These are phyloP conservation scores for Diabrotica undecimpunctata DNA, from an alignment of 1,140 invertebrate species.

Conservation along the genomic window DNA sequence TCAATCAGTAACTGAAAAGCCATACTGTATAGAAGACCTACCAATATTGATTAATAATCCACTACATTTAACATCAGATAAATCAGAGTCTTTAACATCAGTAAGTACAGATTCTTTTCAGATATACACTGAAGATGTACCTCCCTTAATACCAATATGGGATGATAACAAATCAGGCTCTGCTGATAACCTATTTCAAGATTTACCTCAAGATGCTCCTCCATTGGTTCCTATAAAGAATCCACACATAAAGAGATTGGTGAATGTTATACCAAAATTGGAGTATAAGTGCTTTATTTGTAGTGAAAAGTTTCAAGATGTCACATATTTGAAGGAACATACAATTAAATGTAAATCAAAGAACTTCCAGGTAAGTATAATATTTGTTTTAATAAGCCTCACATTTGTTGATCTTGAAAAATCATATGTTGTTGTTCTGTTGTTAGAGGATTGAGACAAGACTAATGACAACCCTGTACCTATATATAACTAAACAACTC, in stretches of 20 bases:
- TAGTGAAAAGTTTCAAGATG: constrained; percentile 28
- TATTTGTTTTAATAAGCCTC: too few relatives aligned
- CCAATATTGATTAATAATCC: constrained; percentile 27
- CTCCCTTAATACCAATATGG: constrained; percentile 15
- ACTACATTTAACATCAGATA: constrained; percentile 29
- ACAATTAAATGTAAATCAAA: constrained; percentile 27
- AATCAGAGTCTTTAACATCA: too few relatives aligned
- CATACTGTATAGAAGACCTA: constrained; percentile 27
- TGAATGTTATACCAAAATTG: constrained; percentile 23
- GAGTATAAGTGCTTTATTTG: constrained; percentile 29
- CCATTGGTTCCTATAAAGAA: constrained; percentile 37
- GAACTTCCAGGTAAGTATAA: neutral
- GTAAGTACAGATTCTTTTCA: too few relatives aligned
- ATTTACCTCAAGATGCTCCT: constrained; percentile 32
- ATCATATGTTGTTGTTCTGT: too few relatives aligned
- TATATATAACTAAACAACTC: too few relatives aligned
- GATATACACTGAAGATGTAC: too few relatives aligned
- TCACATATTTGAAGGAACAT: constrained; percentile 30
- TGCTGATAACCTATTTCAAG: constrained; percentile 11
- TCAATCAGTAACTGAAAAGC: neutral
- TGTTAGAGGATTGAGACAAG: too few relatives aligned
- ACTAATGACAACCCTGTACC: too few relatives aligned
- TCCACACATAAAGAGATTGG: constrained; percentile 25
- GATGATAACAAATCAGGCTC: constrained; percentile 19
- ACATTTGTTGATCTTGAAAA: too few relatives aligned